Conservation (phyloP, 2,888 invertebrate species). For the Desoria tigrina region DNA sequence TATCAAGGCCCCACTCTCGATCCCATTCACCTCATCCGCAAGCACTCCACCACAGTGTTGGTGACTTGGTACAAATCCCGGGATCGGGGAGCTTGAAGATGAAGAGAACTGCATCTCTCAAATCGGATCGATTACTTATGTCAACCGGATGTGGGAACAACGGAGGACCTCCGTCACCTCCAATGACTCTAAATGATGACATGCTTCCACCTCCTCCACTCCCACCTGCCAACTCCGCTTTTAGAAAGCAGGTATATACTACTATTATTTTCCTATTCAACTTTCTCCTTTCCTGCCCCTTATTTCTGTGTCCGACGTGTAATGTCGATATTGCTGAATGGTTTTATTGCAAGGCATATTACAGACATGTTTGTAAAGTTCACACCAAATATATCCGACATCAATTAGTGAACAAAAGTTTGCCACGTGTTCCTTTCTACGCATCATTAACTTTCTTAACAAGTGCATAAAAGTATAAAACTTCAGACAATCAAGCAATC, state of each 20-base stretch:
- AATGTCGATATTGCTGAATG: too few species aligned
- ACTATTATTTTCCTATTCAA: neutral
- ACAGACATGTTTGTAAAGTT: too few species aligned
- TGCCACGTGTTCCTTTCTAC: too few species aligned
- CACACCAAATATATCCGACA: too few species aligned
- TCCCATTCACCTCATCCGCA: conserved; percentile 36
- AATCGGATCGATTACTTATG: conserved; percentile 48
- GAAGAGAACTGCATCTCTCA: conserved; percentile 50
- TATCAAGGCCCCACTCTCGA: conserved; percentile 41
- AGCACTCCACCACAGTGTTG: conserved; percentile 35
- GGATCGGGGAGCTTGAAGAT: conserved; percentile 43
- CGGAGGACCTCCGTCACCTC: conserved; percentile 47
- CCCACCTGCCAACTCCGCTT: conserved; percentile 47
- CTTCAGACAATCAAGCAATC: too few species aligned
- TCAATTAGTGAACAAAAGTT: too few species aligned
- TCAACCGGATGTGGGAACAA: conserved; percentile 44
- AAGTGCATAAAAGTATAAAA: too few species aligned
- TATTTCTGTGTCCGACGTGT: too few species aligned
- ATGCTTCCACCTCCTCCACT: conserved; percentile 44
- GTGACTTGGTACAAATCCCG: conserved; percentile 41
- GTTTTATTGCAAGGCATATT: too few species aligned
- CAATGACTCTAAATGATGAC: conserved; percentile 43
- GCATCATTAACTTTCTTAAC: too few species aligned
- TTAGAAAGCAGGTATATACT: conserved; percentile 50
- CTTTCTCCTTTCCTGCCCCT: neutral